Conservation (phyloP, 2,797 vertebrate genomes). For the Takifugu ocellatus region DNA sequence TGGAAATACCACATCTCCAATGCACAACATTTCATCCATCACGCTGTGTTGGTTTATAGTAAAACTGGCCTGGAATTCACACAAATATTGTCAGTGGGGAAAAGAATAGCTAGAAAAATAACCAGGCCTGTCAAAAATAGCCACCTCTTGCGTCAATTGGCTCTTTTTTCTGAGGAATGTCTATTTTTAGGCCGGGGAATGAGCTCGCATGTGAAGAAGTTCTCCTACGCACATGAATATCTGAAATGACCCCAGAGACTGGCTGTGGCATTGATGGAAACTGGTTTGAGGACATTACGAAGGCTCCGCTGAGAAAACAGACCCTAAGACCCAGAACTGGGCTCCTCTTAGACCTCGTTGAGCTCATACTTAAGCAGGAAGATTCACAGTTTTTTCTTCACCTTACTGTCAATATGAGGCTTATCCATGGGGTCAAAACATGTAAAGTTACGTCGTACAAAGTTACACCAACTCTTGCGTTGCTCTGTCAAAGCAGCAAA, state of each 20-base stretch:
- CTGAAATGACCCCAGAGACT: constrained; percentile 65
- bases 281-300: constrained; percentile 60
- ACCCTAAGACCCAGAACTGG: constrained; percentile 40
- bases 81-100: constrained; percentile 60
- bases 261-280: constrained; percentile 61
- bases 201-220: constrained; percentile 72
- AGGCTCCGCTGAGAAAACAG: constrained; percentile 39
- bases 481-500: too few species aligned
- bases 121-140: constrained; percentile 66
- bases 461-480: too few species aligned
- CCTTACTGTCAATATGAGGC: neutral
- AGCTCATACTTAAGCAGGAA: neutral
- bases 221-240: constrained; percentile 65
- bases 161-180: constrained; percentile 46
- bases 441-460: too few species aligned
- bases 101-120: constrained; percentile 61
- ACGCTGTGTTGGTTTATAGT: constrained; percentile 53
- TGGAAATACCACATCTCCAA: neutral
- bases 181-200: constrained; percentile 70
- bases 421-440: neutral
- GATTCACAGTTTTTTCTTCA: neutral
- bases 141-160: constrained; percentile 63
- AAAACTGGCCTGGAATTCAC: constrained; percentile 58
- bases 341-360: constrained; percentile 12
- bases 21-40: constrained; percentile 39